Base-by-base conservation (phyloP, 2,797 vertebrate species). In the Discoglossus pictus region DNA sequence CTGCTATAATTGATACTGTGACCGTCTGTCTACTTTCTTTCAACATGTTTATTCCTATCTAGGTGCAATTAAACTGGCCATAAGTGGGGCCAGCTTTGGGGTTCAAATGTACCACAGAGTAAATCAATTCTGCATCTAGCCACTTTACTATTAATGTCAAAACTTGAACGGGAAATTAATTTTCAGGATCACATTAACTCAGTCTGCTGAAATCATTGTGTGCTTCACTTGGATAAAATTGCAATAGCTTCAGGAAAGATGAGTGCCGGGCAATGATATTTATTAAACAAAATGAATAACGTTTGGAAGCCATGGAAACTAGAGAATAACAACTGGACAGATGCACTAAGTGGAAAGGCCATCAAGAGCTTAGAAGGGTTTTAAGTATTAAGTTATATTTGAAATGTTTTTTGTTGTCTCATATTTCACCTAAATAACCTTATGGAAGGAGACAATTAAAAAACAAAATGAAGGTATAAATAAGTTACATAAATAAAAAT, bases 211-310 rank as follows among this genome's bases (percentile, higher is more conserved):
- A 82, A 83, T 76, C 79, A 79, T 83, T 78, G 75, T 76, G 78
- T 72, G 51, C 65, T 83, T 77, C 75, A 74, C 79, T 79, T 78
- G 73, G 67, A 75, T 78, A 78, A 86, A 83, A 84, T 82, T 82
- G 62, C 73, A 67, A 53, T 72, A 78, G 73, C 75, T 82, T 68
- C 76, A 77, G 75, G 73, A 79, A 83, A 80, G 78, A 76, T 73
- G 78, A 86, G 63, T 77, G 76, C 74, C 78, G 76, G n/a, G 81
- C 81, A 79, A 82, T 81, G 75, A 81, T 83, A 86, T 86, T 84
- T 87, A 82, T 81, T 84, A 86, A 84, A 79, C 73, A 86, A 83
- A 85, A 84, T 88, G 77, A 85, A 69, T 78, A 84, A 72, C n/a
- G 1, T 65, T 75, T 74, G 72, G 80, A 82, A 83, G 68, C 56